These are phyloP conservation scores for Ispidina lecontei DNA, from an alignment of 2,797 vertebrate species.

Conservation along the genomic window DNA sequence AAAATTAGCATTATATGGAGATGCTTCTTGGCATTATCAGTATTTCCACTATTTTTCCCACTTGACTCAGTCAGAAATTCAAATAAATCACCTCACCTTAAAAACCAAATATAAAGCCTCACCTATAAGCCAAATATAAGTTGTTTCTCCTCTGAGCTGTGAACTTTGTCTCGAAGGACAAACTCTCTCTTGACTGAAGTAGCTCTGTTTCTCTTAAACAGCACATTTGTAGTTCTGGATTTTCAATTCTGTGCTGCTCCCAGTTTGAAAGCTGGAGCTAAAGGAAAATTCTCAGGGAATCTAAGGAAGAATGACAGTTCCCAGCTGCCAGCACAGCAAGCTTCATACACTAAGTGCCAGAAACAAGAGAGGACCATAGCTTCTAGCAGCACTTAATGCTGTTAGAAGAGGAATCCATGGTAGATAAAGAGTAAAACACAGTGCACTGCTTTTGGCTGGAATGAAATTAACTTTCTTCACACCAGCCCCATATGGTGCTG, in stretches of 20 bases:
- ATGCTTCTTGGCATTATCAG: slow-evolving; percentile 36
- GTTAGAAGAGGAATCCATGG: background rate
- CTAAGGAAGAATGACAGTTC: background rate
- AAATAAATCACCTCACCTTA: background rate
- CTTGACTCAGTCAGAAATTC: background rate
- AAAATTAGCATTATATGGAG: slow-evolving; percentile 70
- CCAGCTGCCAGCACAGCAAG: background rate
- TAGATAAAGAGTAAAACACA: background rate
- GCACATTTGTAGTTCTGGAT: background rate
- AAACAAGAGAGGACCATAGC: background rate
- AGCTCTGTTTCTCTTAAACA: background rate
- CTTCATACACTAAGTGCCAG: background rate
- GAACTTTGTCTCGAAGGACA: background rate
- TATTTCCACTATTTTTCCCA: background rate
- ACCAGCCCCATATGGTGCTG: background rate
- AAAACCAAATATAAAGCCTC: too few species aligned
- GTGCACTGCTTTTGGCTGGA: background rate
- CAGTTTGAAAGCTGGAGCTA: background rate
- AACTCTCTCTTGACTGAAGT: background rate
- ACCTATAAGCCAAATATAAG: background rate
- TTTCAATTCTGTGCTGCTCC: background rate
- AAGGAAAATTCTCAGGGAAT: background rate
- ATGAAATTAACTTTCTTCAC: background rate
- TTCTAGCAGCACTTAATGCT: background rate
- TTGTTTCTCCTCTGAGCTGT: background rate